These are phyloP conservation scores for Sturnus vulgaris DNA, from an alignment of 2,113 vertebrate species.

Conservation along the genomic window DNA sequence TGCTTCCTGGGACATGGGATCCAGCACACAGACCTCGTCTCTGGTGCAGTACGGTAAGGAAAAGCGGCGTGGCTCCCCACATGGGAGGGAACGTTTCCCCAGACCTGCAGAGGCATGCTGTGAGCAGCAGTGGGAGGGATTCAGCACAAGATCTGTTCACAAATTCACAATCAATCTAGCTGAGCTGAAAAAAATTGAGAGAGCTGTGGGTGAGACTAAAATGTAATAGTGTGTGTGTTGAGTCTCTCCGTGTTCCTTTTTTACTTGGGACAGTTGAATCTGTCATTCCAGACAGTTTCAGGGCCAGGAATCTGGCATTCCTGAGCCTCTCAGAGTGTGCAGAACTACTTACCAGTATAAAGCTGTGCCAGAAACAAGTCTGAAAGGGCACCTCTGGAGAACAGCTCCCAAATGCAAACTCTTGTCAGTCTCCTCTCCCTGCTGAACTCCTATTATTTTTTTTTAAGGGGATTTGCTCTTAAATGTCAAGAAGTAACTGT, in stretches of 20 bases:
- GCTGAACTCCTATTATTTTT: neutral
- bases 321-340: neutral
- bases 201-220: neutral
- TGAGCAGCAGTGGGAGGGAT: neutral
- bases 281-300: neutral
- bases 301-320: neutral
- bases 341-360: neutral
- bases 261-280: neutral
- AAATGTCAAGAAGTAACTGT: neutral
- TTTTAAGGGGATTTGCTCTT: neutral
- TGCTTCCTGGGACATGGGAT: slow-evolving; percentile 85
- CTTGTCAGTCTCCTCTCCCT: neutral
- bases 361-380: neutral
- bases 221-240: no score
- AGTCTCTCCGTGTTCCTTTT: neutral
- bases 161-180: neutral
- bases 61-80: fast-evolving
- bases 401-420: fast-evolving
- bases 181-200: neutral
- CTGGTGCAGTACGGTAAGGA: slow-evolving; percentile 91
- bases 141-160: neutral
- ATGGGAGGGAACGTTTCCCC: neutral
- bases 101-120: fast-evolving
- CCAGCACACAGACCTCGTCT: slow-evolving; percentile 75
- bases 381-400: neutral